A percentile compares a stretch with the other conserved stretches of the same genome.
These are phyloP conservation scores for Scaptomyza hsui DNA, from an alignment of 1,140 invertebrate genomes.

Conservation along the genomic window DNA sequence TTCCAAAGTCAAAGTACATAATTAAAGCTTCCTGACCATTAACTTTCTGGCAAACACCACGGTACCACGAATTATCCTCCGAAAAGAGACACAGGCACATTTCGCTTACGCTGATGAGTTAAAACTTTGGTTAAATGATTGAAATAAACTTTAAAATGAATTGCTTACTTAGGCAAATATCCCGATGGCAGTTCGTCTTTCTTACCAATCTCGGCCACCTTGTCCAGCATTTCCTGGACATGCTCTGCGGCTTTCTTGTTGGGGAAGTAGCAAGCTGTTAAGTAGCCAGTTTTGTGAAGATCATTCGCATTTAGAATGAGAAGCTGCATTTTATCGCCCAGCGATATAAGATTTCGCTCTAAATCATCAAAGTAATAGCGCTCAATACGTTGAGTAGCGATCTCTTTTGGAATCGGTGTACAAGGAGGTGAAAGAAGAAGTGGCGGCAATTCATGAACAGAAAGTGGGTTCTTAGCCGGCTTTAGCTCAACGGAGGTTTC, in stretches of 20 bases:
- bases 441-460: neutral
- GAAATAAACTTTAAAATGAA: neutral
- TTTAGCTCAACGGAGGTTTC: slow-evolving; percentile 1
- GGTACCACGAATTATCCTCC: slow-evolving; percentile 60
- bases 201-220: slow-evolving; percentile 10
- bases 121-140: neutral
- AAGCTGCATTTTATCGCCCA: slow-evolving; percentile 15
- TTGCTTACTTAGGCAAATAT: slow-evolving; percentile 50
- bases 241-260: slow-evolving; percentile 1
- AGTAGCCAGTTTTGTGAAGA: slow-evolving; percentile 26
- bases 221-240: slow-evolving; percentile 20
- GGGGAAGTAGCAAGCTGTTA: slow-evolving; percentile 45
- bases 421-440: slow-evolving; percentile 49
- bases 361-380: slow-evolving; percentile 41
- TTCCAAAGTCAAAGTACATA: slow-evolving; percentile 58
- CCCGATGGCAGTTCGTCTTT: neutral
- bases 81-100: slow-evolving; percentile 40
- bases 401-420: neutral
- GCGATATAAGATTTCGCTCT: slow-evolving; percentile 21
- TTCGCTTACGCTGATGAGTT: slow-evolving; percentile 47
- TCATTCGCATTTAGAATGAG: slow-evolving; percentile 10
- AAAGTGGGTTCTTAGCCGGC: neutral
- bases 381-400: neutral
- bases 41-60: slow-evolving; percentile 43
- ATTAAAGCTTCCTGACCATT: slow-evolving; percentile 23